These are phyloP conservation scores for Onychomys leucogaster DNA, from an alignment of 2,797 vertebrate species.

Conservation along the genomic window DNA sequence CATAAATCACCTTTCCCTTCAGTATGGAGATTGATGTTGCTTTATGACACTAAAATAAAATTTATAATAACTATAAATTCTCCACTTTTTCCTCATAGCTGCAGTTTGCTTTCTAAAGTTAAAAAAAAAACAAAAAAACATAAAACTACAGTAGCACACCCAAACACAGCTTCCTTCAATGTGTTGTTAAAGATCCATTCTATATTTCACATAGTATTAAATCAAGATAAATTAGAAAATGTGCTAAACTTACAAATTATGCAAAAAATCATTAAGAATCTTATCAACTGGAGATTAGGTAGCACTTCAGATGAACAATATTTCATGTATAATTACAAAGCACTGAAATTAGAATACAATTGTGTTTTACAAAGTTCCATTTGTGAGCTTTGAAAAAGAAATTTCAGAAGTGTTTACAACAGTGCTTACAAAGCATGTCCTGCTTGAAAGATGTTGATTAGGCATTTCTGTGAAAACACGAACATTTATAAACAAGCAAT, in stretches of 20 bases:
- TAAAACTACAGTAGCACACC: neutral
- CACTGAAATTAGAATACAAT: neutral
- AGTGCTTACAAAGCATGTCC: neutral
- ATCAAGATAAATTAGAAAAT: neutral
- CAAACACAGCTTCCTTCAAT: neutral
- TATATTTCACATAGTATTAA: slow-evolving; percentile 17
- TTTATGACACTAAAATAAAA: slow-evolving; percentile 32
- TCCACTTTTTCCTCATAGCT: neutral
- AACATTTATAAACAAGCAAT: neutral
- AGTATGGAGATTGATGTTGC: neutral
- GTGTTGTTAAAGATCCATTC: neutral
- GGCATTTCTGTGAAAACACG: neutral
- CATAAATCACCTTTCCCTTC: neutral
- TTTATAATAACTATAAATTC: slow-evolving; percentile 11
- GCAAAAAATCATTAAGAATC: neutral
- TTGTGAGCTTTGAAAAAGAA: slow-evolving; percentile 3
- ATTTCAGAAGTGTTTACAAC: neutral
- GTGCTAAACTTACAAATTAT: neutral
- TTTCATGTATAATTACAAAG: neutral
- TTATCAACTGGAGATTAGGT: neutral
- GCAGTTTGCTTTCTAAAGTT: neutral
- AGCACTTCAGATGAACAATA: slow-evolving; percentile 21
- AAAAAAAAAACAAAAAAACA: neutral
- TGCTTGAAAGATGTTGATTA: neutral
- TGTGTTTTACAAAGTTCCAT: neutral